Evolutionary conservation across 2,113 vertebrate genomes (phyloP), one percentile per base, ranked within the genome.

Genomic region (Gopherus evgoodei): DNA sequence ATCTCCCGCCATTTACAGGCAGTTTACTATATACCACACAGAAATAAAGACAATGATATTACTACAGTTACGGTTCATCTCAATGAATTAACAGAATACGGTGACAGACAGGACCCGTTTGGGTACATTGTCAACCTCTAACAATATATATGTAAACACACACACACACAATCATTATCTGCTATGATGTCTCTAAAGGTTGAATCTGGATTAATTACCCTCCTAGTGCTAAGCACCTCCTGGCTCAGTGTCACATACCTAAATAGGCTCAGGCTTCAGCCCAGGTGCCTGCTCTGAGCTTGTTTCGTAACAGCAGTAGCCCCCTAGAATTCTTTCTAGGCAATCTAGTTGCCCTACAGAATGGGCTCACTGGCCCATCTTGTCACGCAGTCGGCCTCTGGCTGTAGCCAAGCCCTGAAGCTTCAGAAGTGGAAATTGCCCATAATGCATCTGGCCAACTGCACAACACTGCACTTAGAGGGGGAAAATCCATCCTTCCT

Each of bases 201-300:
- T 25, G 57, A 29, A 29, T 5, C 25, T 27, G 56, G 56, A 11
- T 29, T 59, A 29, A 27, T 29, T 6, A 12, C 12, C 27, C 57
- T 14, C 27, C 27, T 62, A 14, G 57, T 31, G 56, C 56, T 57
- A 27, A 57, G 27, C 56, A 25, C 56, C 25, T 57, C 31, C 27
- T 62, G 27, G 57, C 12, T 62, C 27, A 31, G 57, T 59, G 56
- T 24, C 56, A 11, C 25, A 27, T 25, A 57, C 25, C 79, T 54
- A 85, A 38, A 78, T 62, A 91, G 80, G 49, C 91, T 35, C 81
- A 95, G 86, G 83, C 87, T 93, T 92, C 87, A 87, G 47, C 50
- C 81, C 8, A 31, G 31, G 17, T 27, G 1, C 35, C 83, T 93
- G 56, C 24, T 91, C 65, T 78, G 84, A 2, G 0, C 0, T 1